These are phyloP conservation scores for Argyra leucocephala DNA, from an alignment of 2,888 invertebrate species.

Conservation along the genomic window DNA sequence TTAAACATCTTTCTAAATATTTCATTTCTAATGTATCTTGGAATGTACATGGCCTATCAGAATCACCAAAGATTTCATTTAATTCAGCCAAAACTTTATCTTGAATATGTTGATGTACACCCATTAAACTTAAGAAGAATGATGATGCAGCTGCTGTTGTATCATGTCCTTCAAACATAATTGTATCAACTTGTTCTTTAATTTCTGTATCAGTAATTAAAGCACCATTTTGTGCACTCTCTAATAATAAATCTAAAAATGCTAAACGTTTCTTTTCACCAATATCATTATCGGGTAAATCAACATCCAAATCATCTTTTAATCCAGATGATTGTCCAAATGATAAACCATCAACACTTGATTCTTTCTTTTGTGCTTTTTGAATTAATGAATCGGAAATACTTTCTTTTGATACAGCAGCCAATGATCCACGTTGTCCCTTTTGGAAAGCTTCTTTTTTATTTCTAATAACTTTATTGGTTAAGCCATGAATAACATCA, in stretches of 20 bases:
- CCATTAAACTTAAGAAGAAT: conserved; percentile 70
- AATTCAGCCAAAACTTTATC: conserved; percentile 63
- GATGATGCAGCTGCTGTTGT: conserved; percentile 75
- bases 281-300: conserved; percentile 54
- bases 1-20: conserved; percentile 68
- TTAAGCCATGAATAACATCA: conserved; percentile 67
- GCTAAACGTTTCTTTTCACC: conserved; percentile 76
- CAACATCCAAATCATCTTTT: conserved; percentile 72
- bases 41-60: conserved; percentile 66
- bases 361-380: conserved; percentile 21
- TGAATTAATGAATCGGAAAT: conserved; percentile 26
- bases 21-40: conserved; percentile 80
- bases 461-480: conserved; percentile 65
- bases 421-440: conserved; percentile 49
- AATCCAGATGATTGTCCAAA: conserved; percentile 63
- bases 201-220: conserved; percentile 67
- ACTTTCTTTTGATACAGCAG: conserved; percentile 24
- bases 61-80: conserved; percentile 65
- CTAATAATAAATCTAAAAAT: conserved; percentile 76
- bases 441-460: conserved; percentile 66
- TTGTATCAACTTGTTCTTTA: conserved; percentile 74
- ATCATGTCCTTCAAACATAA: conserved; percentile 81
- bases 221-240: conserved; percentile 63
- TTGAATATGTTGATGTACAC: conserved; percentile 63
- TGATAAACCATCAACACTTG: conserved; percentile 56